phyloP scores from a whole-genome alignment of 2,888 invertebrate genomes.

The Acrobasis suavella region DNA sequence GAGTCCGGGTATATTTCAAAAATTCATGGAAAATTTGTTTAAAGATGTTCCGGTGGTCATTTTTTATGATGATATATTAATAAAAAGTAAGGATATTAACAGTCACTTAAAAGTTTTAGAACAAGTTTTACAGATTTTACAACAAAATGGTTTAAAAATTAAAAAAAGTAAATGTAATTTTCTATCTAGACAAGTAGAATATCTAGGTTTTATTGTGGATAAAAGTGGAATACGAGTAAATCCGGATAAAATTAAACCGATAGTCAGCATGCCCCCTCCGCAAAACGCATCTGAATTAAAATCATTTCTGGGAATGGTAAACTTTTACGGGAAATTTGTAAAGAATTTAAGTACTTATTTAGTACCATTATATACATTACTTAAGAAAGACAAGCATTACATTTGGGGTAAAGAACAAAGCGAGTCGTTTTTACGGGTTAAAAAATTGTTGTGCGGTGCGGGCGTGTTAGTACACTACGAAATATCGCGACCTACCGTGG shows the following conservation, averaged over 20 bases:
- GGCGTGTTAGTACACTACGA: conserved; percentile 26
- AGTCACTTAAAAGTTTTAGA: background rate
- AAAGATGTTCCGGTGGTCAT: background rate
- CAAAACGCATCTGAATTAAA: conserved; percentile 26
- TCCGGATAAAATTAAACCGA: background rate
- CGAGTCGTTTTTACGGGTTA: conserved; percentile 3
- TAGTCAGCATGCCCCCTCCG: conserved; percentile 23
- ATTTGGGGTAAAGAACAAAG: background rate
- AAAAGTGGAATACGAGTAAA: conserved; percentile 1
- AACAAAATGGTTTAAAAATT: conserved; percentile 20
- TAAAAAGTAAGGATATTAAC: background rate
- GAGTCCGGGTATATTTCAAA: conserved; percentile 13
- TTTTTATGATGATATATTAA: background rate
- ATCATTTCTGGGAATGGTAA: conserved; percentile 30
- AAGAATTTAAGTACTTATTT: conserved; percentile 28
- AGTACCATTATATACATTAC: conserved; percentile 27
- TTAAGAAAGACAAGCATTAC: conserved; percentile 14
- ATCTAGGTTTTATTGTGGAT: conserved; percentile 19
- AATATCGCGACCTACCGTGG: background rate
- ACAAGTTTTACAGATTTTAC: background rate
- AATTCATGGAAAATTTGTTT: background rate
- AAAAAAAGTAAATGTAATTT: conserved; percentile 23
- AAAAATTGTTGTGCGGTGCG: conserved; percentile 12
- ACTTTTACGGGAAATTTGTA: conserved; percentile 32
- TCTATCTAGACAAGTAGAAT: conserved; percentile 6